These are phyloP conservation scores for Andrena bicolor DNA, from an alignment of 2,888 invertebrate species.

Conservation along the genomic window DNA sequence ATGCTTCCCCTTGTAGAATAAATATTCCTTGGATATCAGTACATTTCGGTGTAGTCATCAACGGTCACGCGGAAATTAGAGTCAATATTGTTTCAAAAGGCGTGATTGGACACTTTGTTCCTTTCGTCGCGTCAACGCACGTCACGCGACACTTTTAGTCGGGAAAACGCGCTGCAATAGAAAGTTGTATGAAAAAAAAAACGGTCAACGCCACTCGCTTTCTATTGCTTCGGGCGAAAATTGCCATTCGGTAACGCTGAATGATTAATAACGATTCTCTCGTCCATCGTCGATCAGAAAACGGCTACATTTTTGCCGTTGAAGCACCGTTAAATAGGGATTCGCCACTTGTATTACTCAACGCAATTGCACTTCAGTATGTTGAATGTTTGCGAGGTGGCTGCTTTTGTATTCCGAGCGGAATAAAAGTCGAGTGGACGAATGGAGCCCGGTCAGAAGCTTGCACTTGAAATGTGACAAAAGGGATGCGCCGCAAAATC, in stretches of 20 bases:
- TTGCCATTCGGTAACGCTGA: background rate
- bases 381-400: too few relatives aligned
- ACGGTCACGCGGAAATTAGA: background rate
- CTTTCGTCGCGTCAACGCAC: background rate
- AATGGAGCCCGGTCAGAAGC: background rate
- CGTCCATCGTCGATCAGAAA: background rate
- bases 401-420: background rate
- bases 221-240: background rate
- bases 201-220: background rate
- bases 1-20: too few relatives aligned
- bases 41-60: too few relatives aligned
- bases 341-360: background rate
- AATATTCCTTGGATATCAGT: too few relatives aligned
- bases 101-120: background rate
- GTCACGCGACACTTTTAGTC: background rate
- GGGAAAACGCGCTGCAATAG: background rate
- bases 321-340: background rate
- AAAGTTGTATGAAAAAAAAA: background rate
- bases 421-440: conserved; percentile 1
- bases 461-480: background rate
- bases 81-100: conserved; percentile 21
- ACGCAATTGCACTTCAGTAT: background rate
- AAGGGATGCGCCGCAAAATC: background rate
- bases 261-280: background rate
- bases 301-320: background rate